A percentile compares a stretch with the other conserved stretches of the same genome.
phyloP scores from a whole-genome alignment of 2,113 vertebrate species.

The Antechinus flavipes region DNA sequence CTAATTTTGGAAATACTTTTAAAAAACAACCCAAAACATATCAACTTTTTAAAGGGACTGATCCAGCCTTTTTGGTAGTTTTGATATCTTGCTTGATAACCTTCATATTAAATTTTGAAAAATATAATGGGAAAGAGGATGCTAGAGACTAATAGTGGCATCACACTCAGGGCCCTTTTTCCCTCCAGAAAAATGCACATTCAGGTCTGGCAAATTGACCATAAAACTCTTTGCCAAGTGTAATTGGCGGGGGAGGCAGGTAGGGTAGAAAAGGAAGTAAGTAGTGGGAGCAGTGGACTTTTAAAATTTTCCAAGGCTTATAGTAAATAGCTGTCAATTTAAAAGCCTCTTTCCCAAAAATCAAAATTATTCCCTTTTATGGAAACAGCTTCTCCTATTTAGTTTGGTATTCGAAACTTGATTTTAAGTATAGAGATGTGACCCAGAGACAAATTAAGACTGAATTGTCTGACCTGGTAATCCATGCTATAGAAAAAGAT shows the following conservation, averaged over 20 bases:
- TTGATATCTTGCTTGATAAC: background rate
- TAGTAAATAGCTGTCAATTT: background rate
- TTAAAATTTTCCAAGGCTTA: background rate
- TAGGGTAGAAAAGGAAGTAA: background rate
- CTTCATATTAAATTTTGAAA: background rate
- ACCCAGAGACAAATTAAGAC: background rate
- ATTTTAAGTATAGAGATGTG: background rate
- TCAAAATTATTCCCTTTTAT: background rate
- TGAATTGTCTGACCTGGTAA: background rate
- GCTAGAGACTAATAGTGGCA: background rate
- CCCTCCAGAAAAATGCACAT: background rate
- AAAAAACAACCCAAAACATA: background rate
- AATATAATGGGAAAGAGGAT: background rate
- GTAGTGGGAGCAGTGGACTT: background rate
- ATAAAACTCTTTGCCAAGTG: background rate
- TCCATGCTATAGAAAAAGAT: background rate
- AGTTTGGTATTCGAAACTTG: conserved; percentile 25
- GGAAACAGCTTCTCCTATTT: background rate
- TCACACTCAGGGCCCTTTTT: background rate
- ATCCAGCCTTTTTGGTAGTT: background rate
- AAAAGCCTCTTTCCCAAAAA: background rate
- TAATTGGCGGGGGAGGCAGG: background rate
- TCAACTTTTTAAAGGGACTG: conserved; percentile 13
- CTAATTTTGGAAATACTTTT: conserved; percentile 36
- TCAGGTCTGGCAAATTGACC: background rate